Percentiles rank a stretch among this genome's conserved stretches.
phyloP scores from a whole-genome alignment of 2,888 invertebrate species.

The Polyommatus icarus region DNA sequence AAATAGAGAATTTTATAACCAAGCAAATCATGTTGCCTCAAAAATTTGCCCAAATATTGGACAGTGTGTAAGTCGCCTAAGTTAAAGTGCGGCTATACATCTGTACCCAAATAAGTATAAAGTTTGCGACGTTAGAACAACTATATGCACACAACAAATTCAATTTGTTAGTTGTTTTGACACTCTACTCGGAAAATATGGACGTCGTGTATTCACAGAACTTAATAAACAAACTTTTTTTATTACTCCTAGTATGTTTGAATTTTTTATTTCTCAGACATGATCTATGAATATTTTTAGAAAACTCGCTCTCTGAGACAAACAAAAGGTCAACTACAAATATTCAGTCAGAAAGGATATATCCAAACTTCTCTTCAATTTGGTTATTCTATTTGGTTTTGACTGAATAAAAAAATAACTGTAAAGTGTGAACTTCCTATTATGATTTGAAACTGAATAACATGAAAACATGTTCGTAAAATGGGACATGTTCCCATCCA shows the following conservation, averaged over 20 bases:
- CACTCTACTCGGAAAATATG: constrained; percentile 15
- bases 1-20: too few relatives aligned
- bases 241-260: constrained; percentile 26
- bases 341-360: background rate
- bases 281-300: constrained; percentile 19
- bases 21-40: background rate
- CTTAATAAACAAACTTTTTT: constrained; percentile 26
- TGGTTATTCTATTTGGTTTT: background rate
- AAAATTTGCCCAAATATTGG: background rate
- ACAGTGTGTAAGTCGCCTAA: background rate
- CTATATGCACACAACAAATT: constrained; percentile 24
- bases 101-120: constrained; percentile 63
- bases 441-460: background rate
- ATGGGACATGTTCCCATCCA: too few relatives aligned
- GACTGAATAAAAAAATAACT: constrained; percentile 12
- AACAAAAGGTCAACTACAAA: constrained; percentile 4
- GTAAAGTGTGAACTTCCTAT: background rate
- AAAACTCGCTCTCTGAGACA: background rate
- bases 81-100: background rate
- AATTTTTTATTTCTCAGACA: constrained; percentile 21
- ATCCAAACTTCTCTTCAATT: background rate
- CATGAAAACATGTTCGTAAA: background rate
- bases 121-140: constrained; percentile 42
- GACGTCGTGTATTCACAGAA: background rate
- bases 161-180: constrained; percentile 25